A percentile compares a stretch with the other conserved stretches of the same genome.
Evolutionary conservation across 2,113 vertebrate genomes (phyloP).

Genomic region (Tinamus guttatus): DNA sequence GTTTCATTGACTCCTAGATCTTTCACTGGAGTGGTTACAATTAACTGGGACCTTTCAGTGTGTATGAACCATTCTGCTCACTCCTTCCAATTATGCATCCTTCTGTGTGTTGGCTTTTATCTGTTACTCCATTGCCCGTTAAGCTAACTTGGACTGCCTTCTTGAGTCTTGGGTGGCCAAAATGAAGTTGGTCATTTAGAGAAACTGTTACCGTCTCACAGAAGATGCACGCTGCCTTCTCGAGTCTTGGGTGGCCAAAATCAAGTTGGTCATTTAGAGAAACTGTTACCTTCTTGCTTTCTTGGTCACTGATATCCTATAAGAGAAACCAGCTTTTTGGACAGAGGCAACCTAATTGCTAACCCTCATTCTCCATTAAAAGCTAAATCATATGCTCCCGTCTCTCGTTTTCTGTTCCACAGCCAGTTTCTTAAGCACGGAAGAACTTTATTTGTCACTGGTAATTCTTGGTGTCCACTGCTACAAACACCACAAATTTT

Average conservation of each 20-base stretch:
- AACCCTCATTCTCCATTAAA: background rate
- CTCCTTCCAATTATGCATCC: background rate
- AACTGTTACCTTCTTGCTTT: background rate
- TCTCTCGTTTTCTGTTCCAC: background rate
- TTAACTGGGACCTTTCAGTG: constrained; percentile 42
- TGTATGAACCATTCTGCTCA: constrained; percentile 36
- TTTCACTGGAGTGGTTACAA: constrained; percentile 45
- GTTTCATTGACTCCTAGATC: constrained; percentile 63
- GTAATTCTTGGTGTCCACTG: background rate
- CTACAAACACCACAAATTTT: background rate
- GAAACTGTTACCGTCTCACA: too few relatives aligned
- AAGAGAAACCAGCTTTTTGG: background rate
- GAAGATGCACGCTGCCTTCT: background rate
- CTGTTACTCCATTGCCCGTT: background rate
- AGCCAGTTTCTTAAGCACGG: background rate
- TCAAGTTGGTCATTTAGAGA: background rate
- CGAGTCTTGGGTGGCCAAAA: background rate
- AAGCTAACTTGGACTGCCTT: background rate
- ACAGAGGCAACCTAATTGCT: background rate
- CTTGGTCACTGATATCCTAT: accelerated
- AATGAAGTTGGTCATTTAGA: background rate
- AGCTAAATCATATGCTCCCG: background rate
- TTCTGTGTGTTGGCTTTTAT: background rate
- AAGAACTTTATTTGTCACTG: background rate
- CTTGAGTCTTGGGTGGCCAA: background rate